These are phyloP conservation scores for Dolomedes plantarius DNA, from an alignment of 2,888 invertebrate species.

Conservation along the genomic window DNA sequence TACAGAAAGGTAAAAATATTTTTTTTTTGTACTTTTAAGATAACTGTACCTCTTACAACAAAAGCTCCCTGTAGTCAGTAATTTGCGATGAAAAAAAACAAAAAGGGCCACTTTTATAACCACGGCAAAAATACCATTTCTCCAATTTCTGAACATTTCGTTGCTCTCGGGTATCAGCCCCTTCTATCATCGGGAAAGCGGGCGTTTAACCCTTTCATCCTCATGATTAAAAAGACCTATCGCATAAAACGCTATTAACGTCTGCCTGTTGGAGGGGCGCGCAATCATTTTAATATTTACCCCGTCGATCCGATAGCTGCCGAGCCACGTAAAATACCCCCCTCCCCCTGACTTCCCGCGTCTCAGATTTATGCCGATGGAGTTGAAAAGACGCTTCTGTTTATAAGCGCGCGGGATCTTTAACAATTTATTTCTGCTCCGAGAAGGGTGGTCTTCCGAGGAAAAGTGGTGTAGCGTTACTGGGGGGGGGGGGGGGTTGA, in stretches of 20 bases:
- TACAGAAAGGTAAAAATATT: too few relatives aligned
- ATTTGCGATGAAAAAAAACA: too few relatives aligned
- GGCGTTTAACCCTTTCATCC: slow-evolving; percentile 25
- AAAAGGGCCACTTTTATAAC: background rate
- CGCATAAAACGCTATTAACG: slow-evolving; percentile 2
- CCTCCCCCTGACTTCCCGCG: background rate
- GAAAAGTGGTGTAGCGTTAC: too few relatives aligned
- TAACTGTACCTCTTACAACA: too few relatives aligned
- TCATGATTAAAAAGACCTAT: slow-evolving; percentile 44
- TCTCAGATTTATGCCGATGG: slow-evolving; percentile 60
- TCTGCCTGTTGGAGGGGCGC: background rate
- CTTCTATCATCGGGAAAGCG: background rate
- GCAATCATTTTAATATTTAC: slow-evolving; percentile 51
- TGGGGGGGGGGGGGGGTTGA: too few relatives aligned
- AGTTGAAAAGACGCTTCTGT: slow-evolving; percentile 51
- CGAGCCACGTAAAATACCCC: slow-evolving; percentile 32
- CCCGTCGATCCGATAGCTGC: slow-evolving; percentile 8
- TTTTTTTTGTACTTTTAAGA: too few relatives aligned
- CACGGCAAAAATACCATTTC: background rate
- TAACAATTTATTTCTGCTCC: slow-evolving; percentile 44
- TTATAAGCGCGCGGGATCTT: slow-evolving; percentile 42
- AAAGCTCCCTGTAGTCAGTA: too few relatives aligned
- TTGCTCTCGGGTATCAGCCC: background rate
- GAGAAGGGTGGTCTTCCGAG: background rate
- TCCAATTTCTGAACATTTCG: background rate